Evolutionary conservation across 30 jellyfish, hydroid and myxozoan genomes (phyloP).

Genomic region (Aurelia coerulea): DNA sequence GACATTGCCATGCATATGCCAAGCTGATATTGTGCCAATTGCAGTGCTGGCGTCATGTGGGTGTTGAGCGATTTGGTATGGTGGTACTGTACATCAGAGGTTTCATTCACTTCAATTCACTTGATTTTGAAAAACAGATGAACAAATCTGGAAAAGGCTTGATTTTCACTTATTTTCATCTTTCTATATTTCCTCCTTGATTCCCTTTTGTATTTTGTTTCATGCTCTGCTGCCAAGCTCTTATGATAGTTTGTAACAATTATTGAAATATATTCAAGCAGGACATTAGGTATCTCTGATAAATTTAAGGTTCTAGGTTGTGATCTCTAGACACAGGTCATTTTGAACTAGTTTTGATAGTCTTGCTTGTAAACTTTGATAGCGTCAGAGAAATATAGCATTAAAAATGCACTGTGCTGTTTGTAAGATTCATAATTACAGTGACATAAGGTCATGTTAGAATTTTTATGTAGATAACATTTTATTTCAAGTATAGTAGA

Average conservation of each 20-base stretch:
- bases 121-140: slow-evolving; percentile 17
- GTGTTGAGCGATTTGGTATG: slow-evolving; percentile 12
- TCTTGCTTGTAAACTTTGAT: too few relatives aligned
- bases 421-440: too few relatives aligned
- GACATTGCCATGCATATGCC: slow-evolving; percentile 69
- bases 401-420: too few relatives aligned
- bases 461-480: too few relatives aligned
- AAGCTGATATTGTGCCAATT: slow-evolving; percentile 55
- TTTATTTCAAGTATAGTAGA: too few relatives aligned
- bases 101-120: background rate
- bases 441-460: too few relatives aligned
- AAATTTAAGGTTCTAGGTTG: too few relatives aligned
- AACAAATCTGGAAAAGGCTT: slow-evolving; percentile 67
- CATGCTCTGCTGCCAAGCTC: slow-evolving; percentile 67
- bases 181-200: background rate
- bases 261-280: background rate
- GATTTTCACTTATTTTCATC: slow-evolving; percentile 18
- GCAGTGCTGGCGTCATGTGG: slow-evolving; percentile 76
- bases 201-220: slow-evolving; percentile 8
- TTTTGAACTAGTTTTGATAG: too few relatives aligned
- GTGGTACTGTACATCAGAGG: slow-evolving; percentile 17
- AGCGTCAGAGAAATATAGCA: too few relatives aligned
- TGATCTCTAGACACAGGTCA: too few relatives aligned
- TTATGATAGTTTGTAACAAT: background rate
- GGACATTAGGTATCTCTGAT: too few relatives aligned